phyloP scores from a whole-genome alignment of 2,888 invertebrate genomes.

The Plebejus melissa region DNA sequence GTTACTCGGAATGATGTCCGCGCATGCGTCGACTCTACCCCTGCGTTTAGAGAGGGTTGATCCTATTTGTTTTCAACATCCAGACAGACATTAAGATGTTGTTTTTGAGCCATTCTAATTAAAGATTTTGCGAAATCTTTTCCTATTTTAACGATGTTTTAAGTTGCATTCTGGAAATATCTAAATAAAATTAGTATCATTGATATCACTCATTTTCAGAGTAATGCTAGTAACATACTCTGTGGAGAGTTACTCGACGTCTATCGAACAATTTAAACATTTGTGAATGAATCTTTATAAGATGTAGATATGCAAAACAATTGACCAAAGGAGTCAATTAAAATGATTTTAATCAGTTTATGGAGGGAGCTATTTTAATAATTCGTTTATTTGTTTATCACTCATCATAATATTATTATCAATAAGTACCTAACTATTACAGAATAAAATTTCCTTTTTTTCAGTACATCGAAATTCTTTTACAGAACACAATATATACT shows the following conservation, averaged over 20 bases:
- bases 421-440: no score
- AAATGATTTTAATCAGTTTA: no score
- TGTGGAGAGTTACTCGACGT: background rate
- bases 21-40: slow-evolving; percentile 58
- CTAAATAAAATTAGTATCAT: background rate
- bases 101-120: background rate
- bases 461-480: background rate
- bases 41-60: slow-evolving; percentile 49
- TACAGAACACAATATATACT: background rate
- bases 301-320: no score
- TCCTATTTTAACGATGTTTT: background rate
- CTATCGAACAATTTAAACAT: background rate
- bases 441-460: no score
- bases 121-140: background rate
- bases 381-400: no score
- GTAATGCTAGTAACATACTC: background rate
- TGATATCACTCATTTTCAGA: background rate
- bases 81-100: background rate
- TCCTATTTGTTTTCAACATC: background rate
- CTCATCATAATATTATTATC: no score
- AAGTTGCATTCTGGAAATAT: background rate
- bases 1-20: slow-evolving; percentile 46
- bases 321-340: no score
- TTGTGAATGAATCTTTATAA: background rate
- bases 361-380: no score